Evolutionary conservation across 2,888 invertebrate genomes (phyloP).

Genomic region (Agriopis leucophaearia): DNA sequence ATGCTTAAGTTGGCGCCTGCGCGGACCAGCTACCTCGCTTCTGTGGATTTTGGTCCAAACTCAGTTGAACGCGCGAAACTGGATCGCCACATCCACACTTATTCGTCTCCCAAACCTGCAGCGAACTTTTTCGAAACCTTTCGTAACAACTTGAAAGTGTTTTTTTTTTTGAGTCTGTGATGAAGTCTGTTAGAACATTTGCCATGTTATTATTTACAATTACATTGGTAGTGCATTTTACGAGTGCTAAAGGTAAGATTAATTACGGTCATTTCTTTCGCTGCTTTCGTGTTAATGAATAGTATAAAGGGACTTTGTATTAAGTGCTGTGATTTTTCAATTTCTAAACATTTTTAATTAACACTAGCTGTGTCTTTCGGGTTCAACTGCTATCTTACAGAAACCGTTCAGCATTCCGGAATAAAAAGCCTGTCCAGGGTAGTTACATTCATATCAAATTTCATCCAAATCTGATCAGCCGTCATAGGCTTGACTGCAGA

Average conservation of each 20-base stretch:
- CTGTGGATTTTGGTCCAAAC: conserved; percentile 29
- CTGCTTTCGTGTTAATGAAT: conserved; percentile 18
- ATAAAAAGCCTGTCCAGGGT: no score
- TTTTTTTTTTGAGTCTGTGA: conserved; percentile 15
- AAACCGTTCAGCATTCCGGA: no score
- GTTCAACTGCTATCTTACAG: no score
- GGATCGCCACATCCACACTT: conserved; percentile 32
- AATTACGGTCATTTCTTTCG: conserved; percentile 33
- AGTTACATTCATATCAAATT: no score
- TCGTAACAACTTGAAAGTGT: conserved; percentile 8
- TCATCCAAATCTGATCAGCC: no score
- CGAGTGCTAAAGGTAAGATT: conserved; percentile 61
- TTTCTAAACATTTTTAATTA: not conserved
- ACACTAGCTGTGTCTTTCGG: no score
- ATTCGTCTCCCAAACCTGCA: conserved; percentile 5
- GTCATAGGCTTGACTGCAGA: no score
- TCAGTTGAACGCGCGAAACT: conserved; percentile 46
- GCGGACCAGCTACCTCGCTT: conserved; percentile 38
- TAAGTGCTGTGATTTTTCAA: conserved; percentile 17
- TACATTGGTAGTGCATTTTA: conserved; percentile 50
- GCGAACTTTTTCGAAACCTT: conserved; percentile 40
- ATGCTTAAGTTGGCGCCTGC: conserved; percentile 52
- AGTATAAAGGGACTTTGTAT: conserved; percentile 14
- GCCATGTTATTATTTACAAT: conserved; percentile 47
- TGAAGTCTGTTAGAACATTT: conserved; percentile 46